These are phyloP conservation scores for Sphaerophoria rueppellii DNA, from an alignment of 2,888 invertebrate species.

Conservation along the genomic window DNA sequence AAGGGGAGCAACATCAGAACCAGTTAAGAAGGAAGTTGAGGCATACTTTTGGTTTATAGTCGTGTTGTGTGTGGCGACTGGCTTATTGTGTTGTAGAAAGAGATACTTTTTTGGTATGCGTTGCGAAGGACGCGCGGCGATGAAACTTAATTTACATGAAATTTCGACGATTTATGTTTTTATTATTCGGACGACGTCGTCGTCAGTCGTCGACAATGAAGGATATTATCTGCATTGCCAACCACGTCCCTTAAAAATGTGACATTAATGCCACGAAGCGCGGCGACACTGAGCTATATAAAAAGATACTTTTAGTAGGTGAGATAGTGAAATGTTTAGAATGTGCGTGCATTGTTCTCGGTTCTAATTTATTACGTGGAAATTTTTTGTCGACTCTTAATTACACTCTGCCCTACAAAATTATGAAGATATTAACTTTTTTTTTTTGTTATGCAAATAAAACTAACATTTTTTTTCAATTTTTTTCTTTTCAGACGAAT, in stretches of 20 bases:
- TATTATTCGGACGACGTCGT: slow-evolving; percentile 61
- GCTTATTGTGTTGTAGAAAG: slow-evolving; percentile 2
- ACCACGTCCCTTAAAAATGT: slow-evolving; percentile 48
- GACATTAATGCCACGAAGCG: slow-evolving; percentile 59
- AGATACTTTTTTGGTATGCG: slow-evolving; percentile 31
- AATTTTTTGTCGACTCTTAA: slow-evolving; percentile 51
- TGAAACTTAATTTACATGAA: slow-evolving; percentile 77
- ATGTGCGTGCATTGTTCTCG: slow-evolving; percentile 72
- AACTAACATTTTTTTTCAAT: slow-evolving; percentile 24
- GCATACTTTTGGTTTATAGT: slow-evolving; percentile 27
- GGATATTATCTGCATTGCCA: slow-evolving; percentile 22
- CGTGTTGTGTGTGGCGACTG: neutral
- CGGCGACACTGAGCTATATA: too few relatives aligned
- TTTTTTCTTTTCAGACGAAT: slow-evolving; percentile 89
- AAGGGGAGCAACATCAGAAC: slow-evolving; percentile 55
- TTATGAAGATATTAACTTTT: slow-evolving; percentile 1
- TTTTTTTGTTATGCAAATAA: slow-evolving; percentile 25
- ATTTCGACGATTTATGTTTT: slow-evolving; percentile 75
- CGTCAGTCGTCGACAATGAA: slow-evolving; percentile 16
- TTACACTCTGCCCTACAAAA: slow-evolving; percentile 30
- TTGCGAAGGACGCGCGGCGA: slow-evolving; percentile 75
- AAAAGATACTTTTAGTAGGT: slow-evolving; percentile 42
- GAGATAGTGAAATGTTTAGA: slow-evolving; percentile 62
- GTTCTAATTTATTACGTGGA: slow-evolving; percentile 69
- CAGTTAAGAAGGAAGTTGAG: slow-evolving; percentile 72